Conservation (phyloP, 2,113 vertebrate genomes). For the Lampris incognitus region DNA sequence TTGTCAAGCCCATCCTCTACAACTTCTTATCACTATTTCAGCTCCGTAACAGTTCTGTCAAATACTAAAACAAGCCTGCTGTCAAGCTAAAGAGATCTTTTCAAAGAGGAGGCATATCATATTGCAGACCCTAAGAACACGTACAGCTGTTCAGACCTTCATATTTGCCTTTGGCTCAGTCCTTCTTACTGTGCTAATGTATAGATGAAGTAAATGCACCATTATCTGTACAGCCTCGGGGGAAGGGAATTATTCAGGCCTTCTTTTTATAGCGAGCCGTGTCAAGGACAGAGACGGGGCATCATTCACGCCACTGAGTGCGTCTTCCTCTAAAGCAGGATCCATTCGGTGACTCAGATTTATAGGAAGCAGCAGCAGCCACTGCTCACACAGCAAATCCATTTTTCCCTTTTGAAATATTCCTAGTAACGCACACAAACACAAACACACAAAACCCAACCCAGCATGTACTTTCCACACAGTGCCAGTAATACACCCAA, state of each 20-base stretch:
- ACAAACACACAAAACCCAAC: not conserved
- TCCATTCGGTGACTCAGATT: constrained; percentile 40
- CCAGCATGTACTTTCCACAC: not conserved
- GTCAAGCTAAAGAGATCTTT: not conserved
- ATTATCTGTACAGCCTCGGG: constrained; percentile 56
- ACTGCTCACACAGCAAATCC: constrained; percentile 5
- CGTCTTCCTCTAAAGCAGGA: constrained; percentile 42
- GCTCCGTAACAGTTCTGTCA: too few relatives aligned
- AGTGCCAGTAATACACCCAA: not conserved
- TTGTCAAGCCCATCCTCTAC: too few relatives aligned
- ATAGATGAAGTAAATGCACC: constrained; percentile 53
- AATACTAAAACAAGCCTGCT: not conserved
- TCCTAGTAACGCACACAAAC: not conserved
- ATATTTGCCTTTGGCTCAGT: constrained; percentile 24
- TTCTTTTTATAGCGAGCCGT: constrained; percentile 72
- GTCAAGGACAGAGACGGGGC: constrained; percentile 67
- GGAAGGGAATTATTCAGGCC: constrained; percentile 67
- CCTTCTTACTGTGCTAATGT: constrained; percentile 32
- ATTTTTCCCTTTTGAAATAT: constrained; percentile 28
- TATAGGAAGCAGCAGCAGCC: constrained; percentile 18
- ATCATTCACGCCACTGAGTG: constrained; percentile 45
- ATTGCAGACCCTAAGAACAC: not conserved
- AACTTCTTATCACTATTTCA: too few relatives aligned
- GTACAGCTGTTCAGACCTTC: not conserved
- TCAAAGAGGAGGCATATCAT: not conserved